Base-by-base conservation (phyloP, 2,113 vertebrate species). In the Kryptolebias marmoratus region DNA sequence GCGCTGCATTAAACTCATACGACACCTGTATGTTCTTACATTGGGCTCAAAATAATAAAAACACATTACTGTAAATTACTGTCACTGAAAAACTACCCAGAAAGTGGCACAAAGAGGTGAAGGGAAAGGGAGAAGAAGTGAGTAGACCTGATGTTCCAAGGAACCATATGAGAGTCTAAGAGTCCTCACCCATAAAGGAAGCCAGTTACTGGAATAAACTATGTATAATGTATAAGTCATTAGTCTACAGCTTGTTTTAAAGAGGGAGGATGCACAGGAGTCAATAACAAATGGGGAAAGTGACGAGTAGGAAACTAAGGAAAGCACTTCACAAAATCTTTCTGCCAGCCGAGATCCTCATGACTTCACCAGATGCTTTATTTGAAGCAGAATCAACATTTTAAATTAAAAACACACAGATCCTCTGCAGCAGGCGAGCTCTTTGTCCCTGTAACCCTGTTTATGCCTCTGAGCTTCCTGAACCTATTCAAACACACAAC, bases 381-480 rank as follows among this genome's bases (percentile, higher is more conserved):
- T 27, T 59, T 57, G 47, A 16, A 5, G 45, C 44, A 4, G 12
- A 59, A 62, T 36, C 36, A 44, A 64, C 65, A 39, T 27, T 42
- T 77, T 52, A n/a, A 52, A 9, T 8, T 15, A 2, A 70, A 66
- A 58, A 22, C 10, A 66, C 71, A 64, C 27, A 81, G 86, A 89
- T 73, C 73, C 31, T 44, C 73, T 79, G 68, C 49, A 14, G 74
- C 64, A 47, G 77, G 66, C 30, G 32, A 73, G 81, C 58, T 71
- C 58, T 71, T 14, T 82, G 79, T 79, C 81, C 73, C 60, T 53
- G 13, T 61, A 15, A 30, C 55, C 64, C 58, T 79, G 82, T 90
- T 90, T 87, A 85, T 58, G 63, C 78, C 87, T 67, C 48, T 4
- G 4, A 73, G 55, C 71, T 85, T 86, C 79, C 83, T 56, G 58